Evolutionary conservation across 2,888 invertebrate genomes (phyloP).

Genomic region (Acanthosepion lycidas): DNA sequence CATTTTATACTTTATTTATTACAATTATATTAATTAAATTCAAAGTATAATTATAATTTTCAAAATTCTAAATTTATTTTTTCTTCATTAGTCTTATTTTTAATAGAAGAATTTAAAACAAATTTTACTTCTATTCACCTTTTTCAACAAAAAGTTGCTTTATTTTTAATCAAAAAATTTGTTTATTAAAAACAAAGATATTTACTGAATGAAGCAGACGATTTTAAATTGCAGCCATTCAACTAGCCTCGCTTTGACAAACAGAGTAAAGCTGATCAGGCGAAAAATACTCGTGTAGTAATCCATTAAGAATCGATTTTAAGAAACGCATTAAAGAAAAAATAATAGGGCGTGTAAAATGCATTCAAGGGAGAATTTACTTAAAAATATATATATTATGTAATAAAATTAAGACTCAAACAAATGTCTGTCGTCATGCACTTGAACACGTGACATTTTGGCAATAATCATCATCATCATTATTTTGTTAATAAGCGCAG

Average conservation of each 20-base stretch:
- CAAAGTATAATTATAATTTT: no score
- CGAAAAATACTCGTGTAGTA: not conserved
- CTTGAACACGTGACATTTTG: conserved; percentile 34
- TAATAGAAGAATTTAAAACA: no score
- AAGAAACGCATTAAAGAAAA: not conserved
- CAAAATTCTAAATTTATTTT: no score
- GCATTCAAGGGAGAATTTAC: not conserved
- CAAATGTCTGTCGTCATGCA: not conserved
- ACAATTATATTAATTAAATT: no score
- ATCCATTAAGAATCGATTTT: not conserved
- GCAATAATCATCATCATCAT: not conserved
- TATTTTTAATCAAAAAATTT: not conserved
- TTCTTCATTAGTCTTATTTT: no score
- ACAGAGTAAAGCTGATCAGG: not conserved
- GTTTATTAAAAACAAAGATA: not conserved
- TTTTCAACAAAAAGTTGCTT: no score
- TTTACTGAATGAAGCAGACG: conserved; percentile 45
- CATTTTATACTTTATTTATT: no score
- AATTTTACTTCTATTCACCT: no score
- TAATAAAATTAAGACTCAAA: not conserved
- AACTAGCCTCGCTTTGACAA: not conserved
- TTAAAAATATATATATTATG: not conserved
- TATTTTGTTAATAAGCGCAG: not conserved
- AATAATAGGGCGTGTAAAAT: not conserved
- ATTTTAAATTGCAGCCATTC: not conserved